These are phyloP conservation scores for Pitta sordida DNA, from an alignment of 2,113 vertebrate genomes.

Conservation along the genomic window DNA sequence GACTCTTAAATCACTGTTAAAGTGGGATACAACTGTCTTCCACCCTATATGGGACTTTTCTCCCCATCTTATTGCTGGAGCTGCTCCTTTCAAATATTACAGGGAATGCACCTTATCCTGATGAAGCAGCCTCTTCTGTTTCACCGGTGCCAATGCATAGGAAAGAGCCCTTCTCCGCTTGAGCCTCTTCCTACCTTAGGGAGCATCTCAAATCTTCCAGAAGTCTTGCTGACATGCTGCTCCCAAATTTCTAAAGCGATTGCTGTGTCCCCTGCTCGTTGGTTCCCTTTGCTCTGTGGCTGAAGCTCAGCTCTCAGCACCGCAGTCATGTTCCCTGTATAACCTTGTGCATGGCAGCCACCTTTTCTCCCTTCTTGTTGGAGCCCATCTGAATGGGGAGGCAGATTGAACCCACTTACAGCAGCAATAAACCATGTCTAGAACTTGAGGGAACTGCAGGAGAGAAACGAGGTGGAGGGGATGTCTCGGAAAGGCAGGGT, in stretches of 20 bases:
- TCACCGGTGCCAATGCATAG: conserved; percentile 10
- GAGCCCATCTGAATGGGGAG: neutral
- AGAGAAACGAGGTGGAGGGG: neutral
- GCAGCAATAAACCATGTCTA: conserved; percentile 40
- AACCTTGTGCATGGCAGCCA: neutral
- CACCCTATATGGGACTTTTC: neutral
- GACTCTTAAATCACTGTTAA: neutral
- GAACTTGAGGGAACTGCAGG: conserved; percentile 11
- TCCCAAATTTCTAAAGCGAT: neutral
- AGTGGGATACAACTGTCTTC: conserved; percentile 38
- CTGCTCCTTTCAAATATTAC: neutral
- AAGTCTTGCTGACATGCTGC: neutral
- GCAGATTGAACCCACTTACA: conserved; percentile 5
- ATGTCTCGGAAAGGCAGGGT: conserved; percentile 39
- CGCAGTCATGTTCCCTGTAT: neutral
- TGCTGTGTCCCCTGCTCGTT: neutral
- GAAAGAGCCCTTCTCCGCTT: neutral
- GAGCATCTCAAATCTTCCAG: conserved; percentile 1
- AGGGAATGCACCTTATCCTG: neutral
- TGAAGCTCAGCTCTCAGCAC: neutral
- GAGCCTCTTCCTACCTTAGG: conserved; percentile 22
- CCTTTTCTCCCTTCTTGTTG: neutral
- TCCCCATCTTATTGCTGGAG: neutral
- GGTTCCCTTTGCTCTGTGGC: neutral
- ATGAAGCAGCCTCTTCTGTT: conserved; percentile 19